A percentile compares a stretch with the other conserved stretches of the same genome.
These are phyloP conservation scores for Sakesphorus luctuosus DNA, from an alignment of 2,113 vertebrate species.

Conservation along the genomic window DNA sequence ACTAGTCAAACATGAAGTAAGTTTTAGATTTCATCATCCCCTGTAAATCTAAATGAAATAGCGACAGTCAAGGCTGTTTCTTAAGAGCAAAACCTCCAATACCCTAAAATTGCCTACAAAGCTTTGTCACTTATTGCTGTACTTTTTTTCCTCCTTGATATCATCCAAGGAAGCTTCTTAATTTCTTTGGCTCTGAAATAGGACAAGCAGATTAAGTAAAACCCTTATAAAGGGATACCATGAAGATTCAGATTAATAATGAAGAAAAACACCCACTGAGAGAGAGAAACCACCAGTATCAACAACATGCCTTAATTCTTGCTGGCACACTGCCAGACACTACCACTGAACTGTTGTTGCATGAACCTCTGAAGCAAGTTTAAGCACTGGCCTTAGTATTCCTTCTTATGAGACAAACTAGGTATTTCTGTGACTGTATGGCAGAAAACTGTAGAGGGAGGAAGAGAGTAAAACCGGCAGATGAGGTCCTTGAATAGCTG, in stretches of 20 bases:
- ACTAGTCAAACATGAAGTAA: neutral
- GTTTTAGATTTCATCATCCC: neutral
- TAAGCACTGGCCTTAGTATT: neutral
- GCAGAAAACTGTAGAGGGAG: neutral
- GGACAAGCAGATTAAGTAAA: neutral
- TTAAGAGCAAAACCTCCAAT: neutral
- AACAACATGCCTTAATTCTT: neutral
- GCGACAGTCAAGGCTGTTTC: neutral
- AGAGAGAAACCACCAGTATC: fast-evolving
- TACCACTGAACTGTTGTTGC: neutral
- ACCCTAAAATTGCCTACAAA: neutral
- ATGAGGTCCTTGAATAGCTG: neutral
- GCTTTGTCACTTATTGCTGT: neutral
- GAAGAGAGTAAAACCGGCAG: neutral
- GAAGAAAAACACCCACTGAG: neutral
- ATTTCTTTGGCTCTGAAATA: neutral
- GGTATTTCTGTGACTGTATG: neutral
- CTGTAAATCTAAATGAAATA: neutral
- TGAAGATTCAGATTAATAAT: neutral
- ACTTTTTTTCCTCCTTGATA: neutral
- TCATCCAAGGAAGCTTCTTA: neutral
- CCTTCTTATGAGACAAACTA: neutral
- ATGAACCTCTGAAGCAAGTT: neutral
- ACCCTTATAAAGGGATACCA: neutral
- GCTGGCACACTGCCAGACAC: neutral